phyloP scores from a whole-genome alignment of 64 coral and sea anemone species.

The Dendronephthya gigantea region DNA sequence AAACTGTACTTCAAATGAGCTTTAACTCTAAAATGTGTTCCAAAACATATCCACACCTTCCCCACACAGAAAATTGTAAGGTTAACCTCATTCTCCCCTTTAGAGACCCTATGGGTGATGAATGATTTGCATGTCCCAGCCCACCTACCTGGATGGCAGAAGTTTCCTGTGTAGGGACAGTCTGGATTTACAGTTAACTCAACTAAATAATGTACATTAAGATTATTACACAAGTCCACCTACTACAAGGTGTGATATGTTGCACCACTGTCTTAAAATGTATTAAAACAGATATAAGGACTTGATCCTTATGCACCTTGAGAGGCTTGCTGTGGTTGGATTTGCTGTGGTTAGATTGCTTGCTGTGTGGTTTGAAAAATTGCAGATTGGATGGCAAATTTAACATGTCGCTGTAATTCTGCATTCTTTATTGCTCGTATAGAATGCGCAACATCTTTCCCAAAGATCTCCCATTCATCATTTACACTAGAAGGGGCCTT shows the following conservation, averaged over 20 bases:
- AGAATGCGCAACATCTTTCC: constrained; percentile 24
- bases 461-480: constrained; percentile 26
- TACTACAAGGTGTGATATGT: not conserved
- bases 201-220: no score
- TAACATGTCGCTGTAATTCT: constrained; percentile 19
- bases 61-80: no score
- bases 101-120: no score
- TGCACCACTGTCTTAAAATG: constrained; percentile 25
- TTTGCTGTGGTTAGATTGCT: constrained; percentile 12
- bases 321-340: constrained; percentile 16
- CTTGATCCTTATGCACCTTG: not conserved
- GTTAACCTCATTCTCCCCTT: no score
- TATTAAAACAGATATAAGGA: constrained; percentile 11
- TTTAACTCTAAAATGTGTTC: no score
- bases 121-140: no score
- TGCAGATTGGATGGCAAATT: constrained; percentile 26
- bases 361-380: constrained; percentile 23
- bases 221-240: no score
- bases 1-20: no score
- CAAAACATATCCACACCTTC: no score
- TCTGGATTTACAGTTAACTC: no score
- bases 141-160: no score
- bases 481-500: not conserved
- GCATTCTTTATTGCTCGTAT: constrained; percentile 18
- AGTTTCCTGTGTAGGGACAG: no score